Conservation (phyloP, 2,113 vertebrate genomes). For the Petaurus breviceps region DNA sequence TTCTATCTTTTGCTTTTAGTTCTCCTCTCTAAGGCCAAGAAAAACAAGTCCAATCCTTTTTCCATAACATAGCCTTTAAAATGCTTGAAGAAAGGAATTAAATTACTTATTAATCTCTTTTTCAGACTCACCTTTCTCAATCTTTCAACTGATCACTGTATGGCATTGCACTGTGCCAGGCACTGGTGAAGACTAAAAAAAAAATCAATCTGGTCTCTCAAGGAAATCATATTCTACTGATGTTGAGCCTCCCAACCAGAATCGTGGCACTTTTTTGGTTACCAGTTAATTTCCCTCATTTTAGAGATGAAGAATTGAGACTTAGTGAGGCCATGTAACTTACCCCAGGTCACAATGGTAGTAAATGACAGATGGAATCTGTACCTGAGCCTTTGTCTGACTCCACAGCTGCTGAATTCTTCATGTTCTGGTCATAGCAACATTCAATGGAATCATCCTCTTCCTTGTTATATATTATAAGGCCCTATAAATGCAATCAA, state of each 20-base stretch:
- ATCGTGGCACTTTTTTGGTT: not conserved
- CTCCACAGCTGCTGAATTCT: not conserved
- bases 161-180: not conserved
- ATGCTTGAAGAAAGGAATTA: not conserved
- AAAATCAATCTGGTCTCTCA: not conserved
- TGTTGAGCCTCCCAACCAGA: not conserved
- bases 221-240: not conserved
- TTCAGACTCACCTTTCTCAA: not conserved
- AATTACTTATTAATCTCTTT: not conserved
- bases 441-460: not conserved
- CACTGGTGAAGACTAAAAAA: not conserved
- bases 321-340: not conserved
- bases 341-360: not conserved
- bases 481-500: not conserved
- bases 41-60: not conserved
- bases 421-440: not conserved
- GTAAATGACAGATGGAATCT: not conserved
- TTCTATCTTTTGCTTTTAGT: not conserved
- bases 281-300: not conserved
- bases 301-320: not conserved
- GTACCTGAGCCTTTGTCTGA: not conserved
- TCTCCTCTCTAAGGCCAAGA: not conserved
- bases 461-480: not conserved
- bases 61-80: not conserved
- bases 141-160: not conserved